Conservation (phyloP, 1,140 invertebrate species). For the Macrotrachela quadricornifera region DNA sequence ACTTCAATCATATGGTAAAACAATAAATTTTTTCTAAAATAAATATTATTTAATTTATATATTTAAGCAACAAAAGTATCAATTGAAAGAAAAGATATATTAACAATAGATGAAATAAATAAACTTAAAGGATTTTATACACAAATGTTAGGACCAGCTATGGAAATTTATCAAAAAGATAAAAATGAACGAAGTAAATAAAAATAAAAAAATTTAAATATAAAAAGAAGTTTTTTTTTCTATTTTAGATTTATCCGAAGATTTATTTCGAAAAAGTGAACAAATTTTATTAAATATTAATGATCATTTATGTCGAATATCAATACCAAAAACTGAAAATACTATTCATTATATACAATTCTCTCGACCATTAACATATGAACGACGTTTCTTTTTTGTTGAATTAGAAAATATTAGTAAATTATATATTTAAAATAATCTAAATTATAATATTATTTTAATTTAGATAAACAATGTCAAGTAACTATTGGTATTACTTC, state of each 20-base stretch:
- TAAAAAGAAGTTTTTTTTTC: not conserved
- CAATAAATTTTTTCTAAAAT: not conserved
- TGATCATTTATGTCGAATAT: not conserved
- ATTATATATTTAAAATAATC: not conserved
- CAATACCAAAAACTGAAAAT: conserved; percentile 13
- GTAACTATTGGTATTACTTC: conserved; percentile 18
- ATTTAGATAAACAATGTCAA: conserved; percentile 22
- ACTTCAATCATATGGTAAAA: conserved; percentile 16
- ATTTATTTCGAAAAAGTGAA: no score
- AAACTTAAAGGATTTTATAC: conserved; percentile 9
- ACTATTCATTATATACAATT: conserved; percentile 24
- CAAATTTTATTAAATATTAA: no score
- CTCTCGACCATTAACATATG: conserved; percentile 14
- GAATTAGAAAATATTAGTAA: conserved; percentile 16
- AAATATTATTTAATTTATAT: not conserved
- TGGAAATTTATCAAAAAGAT: conserved; percentile 1
- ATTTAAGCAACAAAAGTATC: conserved; percentile 8
- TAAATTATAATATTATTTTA: not conserved
- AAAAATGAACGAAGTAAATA: not conserved
- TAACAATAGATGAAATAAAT: conserved; percentile 3
- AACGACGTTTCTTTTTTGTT: conserved; percentile 16
- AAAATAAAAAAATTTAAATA: not conserved
- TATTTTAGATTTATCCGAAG: no score
- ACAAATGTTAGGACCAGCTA: conserved; percentile 2
- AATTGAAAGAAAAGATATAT: conserved; percentile 7